Evolutionary conservation across 2,888 invertebrate species (phyloP).

Genomic region (Buathra laborator): DNA sequence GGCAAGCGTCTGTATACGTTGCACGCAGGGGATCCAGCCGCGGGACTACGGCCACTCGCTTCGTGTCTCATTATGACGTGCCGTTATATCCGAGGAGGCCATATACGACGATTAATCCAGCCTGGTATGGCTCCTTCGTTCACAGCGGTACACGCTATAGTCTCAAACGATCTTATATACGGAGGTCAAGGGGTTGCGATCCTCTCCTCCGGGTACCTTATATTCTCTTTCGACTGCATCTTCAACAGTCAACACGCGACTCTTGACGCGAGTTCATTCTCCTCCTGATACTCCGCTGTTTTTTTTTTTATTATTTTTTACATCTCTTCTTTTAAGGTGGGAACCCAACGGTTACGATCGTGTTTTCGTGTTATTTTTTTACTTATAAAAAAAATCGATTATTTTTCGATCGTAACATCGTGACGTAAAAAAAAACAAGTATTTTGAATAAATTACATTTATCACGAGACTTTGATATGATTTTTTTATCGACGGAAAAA

Average conservation of each 20-base stretch:
- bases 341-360: not conserved
- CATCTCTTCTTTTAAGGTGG: too few relatives aligned
- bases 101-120: constrained; percentile 71
- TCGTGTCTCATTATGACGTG: constrained; percentile 73
- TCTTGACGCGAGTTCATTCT: constrained; percentile 30
- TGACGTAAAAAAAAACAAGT: too few relatives aligned
- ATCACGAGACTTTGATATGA: too few relatives aligned
- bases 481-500: too few relatives aligned
- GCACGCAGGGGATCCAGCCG: constrained; percentile 47
- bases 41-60: constrained; percentile 65
- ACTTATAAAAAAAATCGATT: too few relatives aligned
- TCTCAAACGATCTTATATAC: constrained; percentile 39
- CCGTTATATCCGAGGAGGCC: constrained; percentile 71
- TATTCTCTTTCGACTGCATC: constrained; percentile 61
- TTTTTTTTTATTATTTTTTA: too few relatives aligned
- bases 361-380: not conserved
- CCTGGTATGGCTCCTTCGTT: constrained; percentile 63
- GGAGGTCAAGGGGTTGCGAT: constrained; percentile 62
- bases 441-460: too few relatives aligned
- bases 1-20: constrained; percentile 9
- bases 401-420: too few relatives aligned
- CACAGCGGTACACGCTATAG: constrained; percentile 23
- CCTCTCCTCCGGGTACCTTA: constrained; percentile 60
- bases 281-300: constrained; percentile 2
- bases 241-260: constrained; percentile 49